Conservation (phyloP, 2,113 vertebrate genomes). For the Callochromis pleurospilus region DNA sequence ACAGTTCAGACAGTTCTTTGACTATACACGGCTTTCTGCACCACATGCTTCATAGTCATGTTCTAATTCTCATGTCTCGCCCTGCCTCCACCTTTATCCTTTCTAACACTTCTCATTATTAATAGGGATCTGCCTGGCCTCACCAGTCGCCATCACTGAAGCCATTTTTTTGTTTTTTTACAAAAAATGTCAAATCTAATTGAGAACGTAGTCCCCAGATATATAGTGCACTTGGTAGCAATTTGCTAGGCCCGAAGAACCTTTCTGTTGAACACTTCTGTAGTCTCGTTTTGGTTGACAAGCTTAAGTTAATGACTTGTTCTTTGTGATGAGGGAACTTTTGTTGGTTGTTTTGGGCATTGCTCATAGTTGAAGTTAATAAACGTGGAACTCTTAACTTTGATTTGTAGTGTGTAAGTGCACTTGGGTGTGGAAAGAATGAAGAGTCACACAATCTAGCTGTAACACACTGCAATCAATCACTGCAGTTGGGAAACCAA, state of each 20-base stretch:
- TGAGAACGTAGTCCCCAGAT: neutral
- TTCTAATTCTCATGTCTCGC: neutral
- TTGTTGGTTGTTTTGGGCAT: neutral
- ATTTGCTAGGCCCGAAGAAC: neutral
- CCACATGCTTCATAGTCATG: neutral
- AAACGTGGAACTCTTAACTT: neutral
- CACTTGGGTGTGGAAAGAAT: neutral
- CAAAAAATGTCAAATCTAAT: neutral
- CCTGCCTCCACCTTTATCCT: neutral
- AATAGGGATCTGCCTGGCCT: neutral
- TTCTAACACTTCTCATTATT: neutral
- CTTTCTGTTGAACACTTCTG: neutral
- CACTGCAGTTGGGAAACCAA: neutral
- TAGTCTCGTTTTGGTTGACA: neutral
- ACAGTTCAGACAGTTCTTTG: neutral
- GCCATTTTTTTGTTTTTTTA: neutral
- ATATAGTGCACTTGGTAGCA: neutral
- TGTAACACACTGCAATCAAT: neutral
- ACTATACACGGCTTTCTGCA: neutral
- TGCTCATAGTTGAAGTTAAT: neutral
- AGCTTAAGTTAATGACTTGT: neutral
- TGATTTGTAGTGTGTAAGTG: neutral
- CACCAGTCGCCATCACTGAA: neutral
- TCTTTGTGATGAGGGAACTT: neutral
- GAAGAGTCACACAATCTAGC: neutral